A percentile compares a stretch with the other conserved stretches of the same genome.
These are phyloP conservation scores for Asbolus verrucosus DNA, from an alignment of 1,140 invertebrate species.

Conservation along the genomic window DNA sequence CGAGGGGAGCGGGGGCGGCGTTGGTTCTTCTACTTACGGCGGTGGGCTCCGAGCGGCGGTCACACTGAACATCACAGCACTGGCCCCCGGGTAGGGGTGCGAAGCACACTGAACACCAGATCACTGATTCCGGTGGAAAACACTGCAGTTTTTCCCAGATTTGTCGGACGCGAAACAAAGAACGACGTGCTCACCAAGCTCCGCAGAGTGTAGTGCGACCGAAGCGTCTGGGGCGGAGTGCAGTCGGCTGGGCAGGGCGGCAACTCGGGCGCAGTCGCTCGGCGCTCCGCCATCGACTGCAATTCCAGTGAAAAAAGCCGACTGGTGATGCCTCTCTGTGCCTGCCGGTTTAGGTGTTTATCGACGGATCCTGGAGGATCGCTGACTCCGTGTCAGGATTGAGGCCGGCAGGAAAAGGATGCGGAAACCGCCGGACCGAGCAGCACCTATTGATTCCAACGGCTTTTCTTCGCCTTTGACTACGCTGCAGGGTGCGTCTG, in stretches of 20 bases:
- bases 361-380: conserved; percentile 5
- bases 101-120: conserved; percentile 10
- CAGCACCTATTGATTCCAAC: conserved; percentile 18
- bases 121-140: neutral
- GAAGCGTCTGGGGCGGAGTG: conserved; percentile 43
- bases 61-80: conserved; percentile 15
- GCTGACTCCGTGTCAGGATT: conserved; percentile 9
- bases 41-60: neutral
- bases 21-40: too few species aligned
- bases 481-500: neutral
- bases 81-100: neutral
- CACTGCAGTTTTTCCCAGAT: neutral
- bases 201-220: conserved; percentile 35
- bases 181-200: conserved; percentile 38
- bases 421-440: conserved; percentile 27
- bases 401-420: conserved; percentile 27
- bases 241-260: conserved; percentile 40
- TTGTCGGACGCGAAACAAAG: conserved; percentile 34
- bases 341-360: conserved; percentile 33
- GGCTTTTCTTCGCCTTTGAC: conserved; percentile 1
- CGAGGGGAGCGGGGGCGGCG: too few species aligned
- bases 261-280: conserved; percentile 38
- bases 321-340: conserved; percentile 1
- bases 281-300: conserved; percentile 16
- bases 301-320: conserved; percentile 10